phyloP scores from a whole-genome alignment of 1,140 invertebrate genomes.

The Drosophila willistoni region DNA sequence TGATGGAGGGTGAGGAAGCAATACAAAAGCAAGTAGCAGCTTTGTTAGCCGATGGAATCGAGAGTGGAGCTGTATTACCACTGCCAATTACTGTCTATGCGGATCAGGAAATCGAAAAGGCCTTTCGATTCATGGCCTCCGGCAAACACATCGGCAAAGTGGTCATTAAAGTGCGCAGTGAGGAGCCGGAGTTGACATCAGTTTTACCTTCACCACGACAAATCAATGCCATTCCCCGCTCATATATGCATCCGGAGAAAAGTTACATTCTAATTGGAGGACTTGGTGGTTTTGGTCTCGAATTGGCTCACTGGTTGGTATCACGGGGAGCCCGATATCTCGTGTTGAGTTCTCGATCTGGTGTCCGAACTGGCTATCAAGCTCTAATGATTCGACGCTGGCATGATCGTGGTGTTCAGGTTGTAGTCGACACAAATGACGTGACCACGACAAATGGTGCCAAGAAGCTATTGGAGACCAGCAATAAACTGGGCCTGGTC shows the following conservation, averaged over 20 bases:
- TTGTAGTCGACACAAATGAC: slow-evolving; percentile 89
- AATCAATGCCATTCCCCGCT: slow-evolving; percentile 91
- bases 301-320: slow-evolving; percentile 95
- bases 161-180: slow-evolving; percentile 92
- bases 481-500: slow-evolving; percentile 90
- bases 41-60: slow-evolving; percentile 92
- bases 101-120: slow-evolving; percentile 94
- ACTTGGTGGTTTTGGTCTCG: slow-evolving; percentile 97
- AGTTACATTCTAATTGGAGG: slow-evolving; percentile 95
- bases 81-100: slow-evolving; percentile 91
- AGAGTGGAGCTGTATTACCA: slow-evolving; percentile 92
- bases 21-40: slow-evolving; percentile 90
- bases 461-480: slow-evolving; percentile 87
- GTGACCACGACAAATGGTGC: slow-evolving; percentile 87
- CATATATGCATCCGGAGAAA: slow-evolving; percentile 94
- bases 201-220: slow-evolving; percentile 84
- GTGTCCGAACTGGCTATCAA: slow-evolving; percentile 94
- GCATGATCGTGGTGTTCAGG: slow-evolving; percentile 88
- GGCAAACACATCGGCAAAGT: slow-evolving; percentile 99
- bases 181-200: slow-evolving; percentile 85
- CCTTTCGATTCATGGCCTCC: slow-evolving; percentile 96
- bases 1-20: slow-evolving; percentile 86
- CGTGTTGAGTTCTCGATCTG: slow-evolving; percentile 93
- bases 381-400: slow-evolving; percentile 90
- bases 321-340: slow-evolving; percentile 92